Conservation (phyloP, 1,140 invertebrate genomes). For the Diploscapter pachys region DNA sequence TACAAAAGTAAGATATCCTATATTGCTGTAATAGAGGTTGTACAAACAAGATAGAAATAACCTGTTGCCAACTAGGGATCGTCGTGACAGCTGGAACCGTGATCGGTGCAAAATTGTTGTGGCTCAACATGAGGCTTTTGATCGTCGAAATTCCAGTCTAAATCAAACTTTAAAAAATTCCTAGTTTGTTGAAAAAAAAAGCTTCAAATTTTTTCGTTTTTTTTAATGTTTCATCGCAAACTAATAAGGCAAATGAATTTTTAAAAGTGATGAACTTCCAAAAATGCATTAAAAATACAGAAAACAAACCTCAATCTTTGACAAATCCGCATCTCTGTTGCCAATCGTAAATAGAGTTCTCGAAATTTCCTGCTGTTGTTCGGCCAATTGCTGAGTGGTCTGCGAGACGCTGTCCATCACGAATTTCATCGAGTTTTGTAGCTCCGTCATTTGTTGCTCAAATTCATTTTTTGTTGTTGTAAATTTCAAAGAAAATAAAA, state of each 20-base stretch:
- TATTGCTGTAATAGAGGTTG: not conserved
- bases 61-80: slow-evolving; percentile 15
- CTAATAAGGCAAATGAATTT: no score
- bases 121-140: slow-evolving; percentile 27
- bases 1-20: no score
- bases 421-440: slow-evolving; percentile 35
- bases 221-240: no score
- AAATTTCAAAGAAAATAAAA: no score
- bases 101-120: slow-evolving; percentile 31
- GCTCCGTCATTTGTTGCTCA: slow-evolving; percentile 24
- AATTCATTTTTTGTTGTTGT: not conserved
- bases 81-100: slow-evolving; percentile 18
- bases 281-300: not conserved
- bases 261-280: no score
- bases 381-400: slow-evolving; percentile 23
- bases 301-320: slow-evolving; percentile 10
- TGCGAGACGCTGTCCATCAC: slow-evolving; percentile 37
- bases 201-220: no score
- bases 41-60: not conserved
- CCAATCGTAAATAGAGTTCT: slow-evolving; percentile 20
- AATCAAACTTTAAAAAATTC: not conserved
- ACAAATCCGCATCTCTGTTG: slow-evolving; percentile 28
- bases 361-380: slow-evolving; percentile 27
- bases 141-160: slow-evolving; percentile 30
- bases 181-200: no score